Evolutionary conservation across 2,113 vertebrate species (phyloP).

Genomic region (Notarius lentiginosus): DNA sequence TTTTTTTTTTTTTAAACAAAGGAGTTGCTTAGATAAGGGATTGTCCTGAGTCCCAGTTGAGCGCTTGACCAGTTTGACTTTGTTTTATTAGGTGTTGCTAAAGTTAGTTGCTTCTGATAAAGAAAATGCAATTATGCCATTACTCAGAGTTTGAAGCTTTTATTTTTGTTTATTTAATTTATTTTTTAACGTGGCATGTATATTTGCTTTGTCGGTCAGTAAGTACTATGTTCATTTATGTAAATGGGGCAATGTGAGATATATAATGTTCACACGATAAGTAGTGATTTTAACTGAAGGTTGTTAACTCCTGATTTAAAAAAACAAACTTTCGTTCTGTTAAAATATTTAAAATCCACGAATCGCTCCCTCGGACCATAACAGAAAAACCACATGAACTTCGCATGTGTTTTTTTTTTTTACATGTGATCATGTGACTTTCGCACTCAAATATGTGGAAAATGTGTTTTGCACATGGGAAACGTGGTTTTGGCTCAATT

Average conservation of each 20-base stretch:
- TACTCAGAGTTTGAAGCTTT: background rate
- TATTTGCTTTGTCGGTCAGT: background rate
- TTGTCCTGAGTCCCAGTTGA: background rate
- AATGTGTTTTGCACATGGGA: no score
- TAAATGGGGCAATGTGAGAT: background rate
- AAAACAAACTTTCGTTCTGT: background rate
- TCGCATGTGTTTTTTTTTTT: no score
- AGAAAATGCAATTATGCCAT: background rate
- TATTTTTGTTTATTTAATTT: background rate
- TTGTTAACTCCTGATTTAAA: background rate
- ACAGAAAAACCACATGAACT: no score
- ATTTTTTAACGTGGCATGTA: background rate
- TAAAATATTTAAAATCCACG: background rate
- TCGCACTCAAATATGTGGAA: no score
- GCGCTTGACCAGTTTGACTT: constrained; percentile 21
- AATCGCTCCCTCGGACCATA: background rate
- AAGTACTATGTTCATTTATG: background rate
- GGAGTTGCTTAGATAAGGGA: constrained; percentile 16
- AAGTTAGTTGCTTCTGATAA: constrained; percentile 9
- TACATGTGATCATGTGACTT: no score
- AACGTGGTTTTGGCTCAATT: no score
- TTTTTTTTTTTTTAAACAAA: background rate
- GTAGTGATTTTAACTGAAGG: background rate
- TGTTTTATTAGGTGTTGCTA: constrained; percentile 5
- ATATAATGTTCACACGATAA: background rate